These are phyloP conservation scores for Brachymystax lenok DNA, from an alignment of 2,797 vertebrate genomes.

Conservation along the genomic window DNA sequence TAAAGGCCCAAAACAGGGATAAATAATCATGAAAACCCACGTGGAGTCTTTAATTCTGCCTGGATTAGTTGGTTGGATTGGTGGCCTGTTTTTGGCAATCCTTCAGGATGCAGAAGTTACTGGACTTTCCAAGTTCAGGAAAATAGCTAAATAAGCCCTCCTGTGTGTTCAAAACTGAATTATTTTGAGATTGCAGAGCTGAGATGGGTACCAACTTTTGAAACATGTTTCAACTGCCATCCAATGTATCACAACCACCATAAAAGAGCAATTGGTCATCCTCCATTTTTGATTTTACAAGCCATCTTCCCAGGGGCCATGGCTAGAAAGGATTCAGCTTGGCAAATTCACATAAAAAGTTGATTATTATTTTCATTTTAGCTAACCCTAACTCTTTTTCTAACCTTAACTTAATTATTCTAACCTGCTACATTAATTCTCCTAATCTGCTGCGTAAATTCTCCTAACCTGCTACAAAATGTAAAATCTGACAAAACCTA, in stretches of 20 bases:
- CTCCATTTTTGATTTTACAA: background rate
- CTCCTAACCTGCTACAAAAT: no score
- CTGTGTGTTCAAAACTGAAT: conserved; percentile 8
- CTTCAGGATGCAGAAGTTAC: conserved; percentile 17
- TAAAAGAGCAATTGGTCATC: no score
- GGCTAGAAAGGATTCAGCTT: no score
- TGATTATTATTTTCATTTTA: no score
- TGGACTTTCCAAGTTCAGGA: background rate
- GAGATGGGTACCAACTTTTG: background rate
- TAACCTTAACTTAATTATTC: no score
- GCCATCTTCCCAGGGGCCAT: background rate
- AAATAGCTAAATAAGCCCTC: background rate
- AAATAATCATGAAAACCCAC: conserved; percentile 51
- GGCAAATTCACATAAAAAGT: no score
- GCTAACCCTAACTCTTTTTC: no score
- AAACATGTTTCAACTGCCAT: background rate
- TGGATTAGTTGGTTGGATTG: conserved; percentile 43
- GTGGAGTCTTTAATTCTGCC: conserved; percentile 35
- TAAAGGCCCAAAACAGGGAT: conserved; percentile 53
- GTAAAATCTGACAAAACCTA: no score
- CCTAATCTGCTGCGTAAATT: no score
- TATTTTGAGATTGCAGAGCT: background rate
- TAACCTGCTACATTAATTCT: no score
- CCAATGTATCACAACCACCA: background rate
- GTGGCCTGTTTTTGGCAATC: conserved; percentile 3